Conservation (phyloP, 2,888 invertebrate genomes). For the Rugalucina vietnamica region DNA sequence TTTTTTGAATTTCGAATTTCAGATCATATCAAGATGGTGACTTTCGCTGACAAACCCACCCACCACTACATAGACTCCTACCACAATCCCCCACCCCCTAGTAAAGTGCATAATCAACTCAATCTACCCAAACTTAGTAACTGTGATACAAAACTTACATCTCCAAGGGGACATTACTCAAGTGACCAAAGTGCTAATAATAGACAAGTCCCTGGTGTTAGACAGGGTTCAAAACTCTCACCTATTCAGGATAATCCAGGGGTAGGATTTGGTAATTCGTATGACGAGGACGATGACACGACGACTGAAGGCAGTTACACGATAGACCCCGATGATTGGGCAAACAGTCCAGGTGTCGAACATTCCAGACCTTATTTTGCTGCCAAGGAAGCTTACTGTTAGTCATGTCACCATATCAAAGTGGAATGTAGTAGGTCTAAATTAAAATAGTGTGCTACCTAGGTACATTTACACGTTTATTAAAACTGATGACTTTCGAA, state of each 20-base stretch:
- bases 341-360: constrained; percentile 37
- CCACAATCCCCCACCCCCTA: constrained; percentile 26
- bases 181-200: background rate
- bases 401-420: too few relatives aligned
- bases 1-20: too few relatives aligned
- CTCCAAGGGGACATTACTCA: constrained; percentile 4
- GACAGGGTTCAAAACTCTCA: constrained; percentile 36
- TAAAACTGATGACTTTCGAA: too few relatives aligned
- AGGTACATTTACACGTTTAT: too few relatives aligned
- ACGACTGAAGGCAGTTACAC: constrained; percentile 64
- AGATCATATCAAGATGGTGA: constrained; percentile 65
- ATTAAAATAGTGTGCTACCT: too few relatives aligned
- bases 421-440: too few relatives aligned
- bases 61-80: constrained; percentile 52
- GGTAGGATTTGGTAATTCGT: constrained; percentile 50
- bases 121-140: background rate
- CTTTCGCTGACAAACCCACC: constrained; percentile 59
- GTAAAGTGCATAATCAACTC: constrained; percentile 25
- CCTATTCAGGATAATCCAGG: constrained; percentile 41
- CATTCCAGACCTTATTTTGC: constrained; percentile 48
- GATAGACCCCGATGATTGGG: constrained; percentile 63
- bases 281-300: constrained; percentile 64
- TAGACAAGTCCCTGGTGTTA: constrained; percentile 5
- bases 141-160: background rate
- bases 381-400: constrained; percentile 64